A percentile compares a stretch with the other conserved stretches of the same genome.
Conservation (phyloP, 2,113 vertebrate genomes). For the Baryphthengus martii region DNA sequence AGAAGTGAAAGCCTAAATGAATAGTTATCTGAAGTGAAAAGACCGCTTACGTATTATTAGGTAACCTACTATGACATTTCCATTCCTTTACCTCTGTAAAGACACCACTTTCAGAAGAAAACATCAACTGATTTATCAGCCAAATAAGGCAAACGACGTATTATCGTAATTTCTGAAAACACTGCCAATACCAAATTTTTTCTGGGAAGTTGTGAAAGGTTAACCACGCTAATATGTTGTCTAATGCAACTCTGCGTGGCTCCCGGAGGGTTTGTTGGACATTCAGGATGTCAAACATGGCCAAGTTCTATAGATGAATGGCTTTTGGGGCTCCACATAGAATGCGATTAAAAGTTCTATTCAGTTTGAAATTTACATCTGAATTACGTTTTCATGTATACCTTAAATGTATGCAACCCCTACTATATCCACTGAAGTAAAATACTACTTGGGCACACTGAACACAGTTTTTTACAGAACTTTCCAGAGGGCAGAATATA, state of each 20-base stretch:
- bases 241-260: neutral
- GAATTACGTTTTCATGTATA: neutral
- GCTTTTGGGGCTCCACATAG: neutral
- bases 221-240: neutral
- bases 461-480: neutral
- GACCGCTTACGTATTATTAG: neutral
- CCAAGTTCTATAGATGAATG: neutral
- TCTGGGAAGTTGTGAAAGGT: neutral
- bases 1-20: neutral
- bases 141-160: neutral
- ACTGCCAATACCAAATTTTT: neutral
- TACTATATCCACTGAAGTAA: neutral
- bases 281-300: neutral
- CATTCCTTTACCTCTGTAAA: neutral
- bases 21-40: neutral
- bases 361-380: neutral
- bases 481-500: neutral
- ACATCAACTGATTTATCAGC: neutral
- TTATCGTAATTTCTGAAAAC: neutral
- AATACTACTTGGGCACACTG: neutral
- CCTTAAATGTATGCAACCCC: neutral
- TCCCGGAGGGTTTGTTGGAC: neutral
- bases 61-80: neutral
- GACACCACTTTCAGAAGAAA: neutral
- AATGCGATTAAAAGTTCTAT: accelerated